Evolutionary conservation across 2,113 vertebrate species (phyloP).

Genomic region (Gobiocypris rarus): DNA sequence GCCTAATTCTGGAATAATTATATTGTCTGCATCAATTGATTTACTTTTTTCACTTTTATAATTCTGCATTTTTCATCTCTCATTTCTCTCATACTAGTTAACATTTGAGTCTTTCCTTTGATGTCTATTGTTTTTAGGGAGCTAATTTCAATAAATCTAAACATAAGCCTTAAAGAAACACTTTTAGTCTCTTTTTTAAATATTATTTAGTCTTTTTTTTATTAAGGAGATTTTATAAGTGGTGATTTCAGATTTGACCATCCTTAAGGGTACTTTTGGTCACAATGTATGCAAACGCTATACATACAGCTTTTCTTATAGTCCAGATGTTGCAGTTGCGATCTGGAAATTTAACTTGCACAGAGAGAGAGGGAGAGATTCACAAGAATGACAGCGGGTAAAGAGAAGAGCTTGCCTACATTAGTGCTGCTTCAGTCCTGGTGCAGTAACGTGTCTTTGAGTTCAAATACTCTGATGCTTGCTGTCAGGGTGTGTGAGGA

Average conservation of each 20-base stretch:
- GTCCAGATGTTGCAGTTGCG: not conserved
- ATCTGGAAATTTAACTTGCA: not conserved
- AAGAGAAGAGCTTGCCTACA: not conserved
- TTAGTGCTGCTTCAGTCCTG: slow-evolving; percentile 7
- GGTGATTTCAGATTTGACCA: not conserved
- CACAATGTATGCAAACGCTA: not conserved
- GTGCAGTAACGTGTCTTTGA: slow-evolving; percentile 13
- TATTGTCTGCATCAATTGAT: slow-evolving; percentile 33
- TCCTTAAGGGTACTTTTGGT: not conserved
- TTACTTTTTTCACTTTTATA: slow-evolving; percentile 19
- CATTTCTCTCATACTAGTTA: too few relatives aligned
- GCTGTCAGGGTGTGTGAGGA: not conserved
- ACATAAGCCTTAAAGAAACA: not conserved
- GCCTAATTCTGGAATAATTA: slow-evolving; percentile 10
- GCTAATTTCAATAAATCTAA: not conserved
- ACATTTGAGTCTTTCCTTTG: not conserved
- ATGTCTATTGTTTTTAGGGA: not conserved
- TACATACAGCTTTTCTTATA: not conserved
- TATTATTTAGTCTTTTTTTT: too few relatives aligned
- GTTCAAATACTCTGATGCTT: slow-evolving; percentile 2
- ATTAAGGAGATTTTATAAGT: not conserved
- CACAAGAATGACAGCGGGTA: too few relatives aligned
- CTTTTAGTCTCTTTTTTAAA: not conserved
- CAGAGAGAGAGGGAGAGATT: not conserved
- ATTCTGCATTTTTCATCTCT: not conserved